Conservation (phyloP, 92 coral and sea anemone genomes). For the Actinernus sp. region DNA sequence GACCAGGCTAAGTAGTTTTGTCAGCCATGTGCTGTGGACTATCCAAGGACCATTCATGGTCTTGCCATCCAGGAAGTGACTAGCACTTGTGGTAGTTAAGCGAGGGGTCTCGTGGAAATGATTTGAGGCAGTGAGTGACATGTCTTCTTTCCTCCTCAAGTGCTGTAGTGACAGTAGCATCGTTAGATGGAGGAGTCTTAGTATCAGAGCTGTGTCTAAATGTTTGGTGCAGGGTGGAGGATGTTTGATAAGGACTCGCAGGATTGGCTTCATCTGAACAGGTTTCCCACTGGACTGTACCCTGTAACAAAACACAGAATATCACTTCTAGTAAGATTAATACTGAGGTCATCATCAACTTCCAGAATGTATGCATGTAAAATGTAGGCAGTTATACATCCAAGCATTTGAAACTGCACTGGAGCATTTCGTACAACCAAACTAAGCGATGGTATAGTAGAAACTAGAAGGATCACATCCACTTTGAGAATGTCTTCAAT, state of each 20-base stretch:
- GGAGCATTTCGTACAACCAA: conserved; percentile 1
- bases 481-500: too few relatives aligned
- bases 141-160: conserved; percentile 23
- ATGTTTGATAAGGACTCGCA: conserved; percentile 26
- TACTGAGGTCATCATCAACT: too few relatives aligned
- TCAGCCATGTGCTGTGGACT: conserved; percentile 69
- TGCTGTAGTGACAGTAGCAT: conserved; percentile 35
- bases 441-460: too few relatives aligned
- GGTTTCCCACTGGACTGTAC: conserved; percentile 32
- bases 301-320: conserved; percentile 5
- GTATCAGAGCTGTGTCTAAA: conserved; percentile 13
- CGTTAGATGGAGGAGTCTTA: conserved; percentile 17
- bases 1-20: conserved; percentile 51
- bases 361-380: too few relatives aligned
- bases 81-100: conserved; percentile 14
- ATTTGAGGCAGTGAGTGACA: conserved; percentile 37
- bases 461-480: too few relatives aligned
- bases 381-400: too few relatives aligned
- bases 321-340: too few relatives aligned
- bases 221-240: conserved; percentile 30
- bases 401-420: neutral
- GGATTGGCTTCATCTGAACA: conserved; percentile 35
- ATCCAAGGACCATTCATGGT: conserved; percentile 33
- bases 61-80: conserved; percentile 24
- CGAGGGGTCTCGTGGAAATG: conserved; percentile 51